A percentile compares a stretch with the other conserved stretches of the same genome.
These are phyloP conservation scores for Platichthys stellatus DNA, from an alignment of 2,113 vertebrate genomes.

Conservation along the genomic window DNA sequence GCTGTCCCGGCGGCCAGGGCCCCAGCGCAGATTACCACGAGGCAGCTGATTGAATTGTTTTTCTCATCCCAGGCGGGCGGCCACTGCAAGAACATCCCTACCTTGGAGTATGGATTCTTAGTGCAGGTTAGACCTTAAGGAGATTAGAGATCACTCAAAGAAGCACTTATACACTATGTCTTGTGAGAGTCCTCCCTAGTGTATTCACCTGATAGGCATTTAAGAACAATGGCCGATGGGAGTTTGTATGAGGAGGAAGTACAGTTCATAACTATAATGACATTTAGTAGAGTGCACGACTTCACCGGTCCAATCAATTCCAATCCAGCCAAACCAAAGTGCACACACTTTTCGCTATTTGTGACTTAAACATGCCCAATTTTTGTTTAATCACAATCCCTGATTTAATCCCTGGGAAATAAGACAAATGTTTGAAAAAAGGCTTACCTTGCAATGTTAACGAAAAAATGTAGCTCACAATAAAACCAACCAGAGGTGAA, in stretches of 20 bases:
- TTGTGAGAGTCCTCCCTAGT: background rate
- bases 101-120: constrained; percentile 98
- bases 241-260: background rate
- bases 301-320: background rate
- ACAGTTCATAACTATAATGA: too few relatives aligned
- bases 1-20: constrained; percentile 86
- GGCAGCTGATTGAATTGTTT: constrained; percentile 90
- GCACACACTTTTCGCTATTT: too few relatives aligned
- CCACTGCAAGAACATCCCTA: constrained; percentile 98
- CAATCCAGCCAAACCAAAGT: background rate
- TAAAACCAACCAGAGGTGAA: background rate
- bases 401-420: too few relatives aligned
- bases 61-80: constrained; percentile 90
- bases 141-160: constrained; percentile 3
- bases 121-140: constrained; percentile 86
- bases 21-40: constrained; percentile 88
- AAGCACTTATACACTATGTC: constrained; percentile 1
- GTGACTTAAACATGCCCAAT: too few relatives aligned
- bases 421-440: too few relatives aligned
- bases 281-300: too few relatives aligned
- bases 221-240: background rate
- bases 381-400: too few relatives aligned
- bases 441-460: too few relatives aligned
- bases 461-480: too few relatives aligned
- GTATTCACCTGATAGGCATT: background rate